These are phyloP conservation scores for Drosophila bocqueti DNA, from an alignment of 1,140 invertebrate species.

Conservation along the genomic window DNA sequence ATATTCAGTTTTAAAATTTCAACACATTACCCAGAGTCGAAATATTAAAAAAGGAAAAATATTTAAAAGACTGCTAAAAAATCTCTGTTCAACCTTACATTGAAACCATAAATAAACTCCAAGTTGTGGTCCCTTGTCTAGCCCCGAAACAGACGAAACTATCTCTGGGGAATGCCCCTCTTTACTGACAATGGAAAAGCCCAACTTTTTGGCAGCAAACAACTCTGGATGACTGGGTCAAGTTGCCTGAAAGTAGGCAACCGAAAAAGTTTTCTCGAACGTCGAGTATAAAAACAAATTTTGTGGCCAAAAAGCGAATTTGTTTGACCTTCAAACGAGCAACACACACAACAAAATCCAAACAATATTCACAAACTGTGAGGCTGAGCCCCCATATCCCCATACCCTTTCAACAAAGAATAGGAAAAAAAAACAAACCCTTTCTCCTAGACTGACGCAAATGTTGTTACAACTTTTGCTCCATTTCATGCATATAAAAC, in stretches of 20 bases:
- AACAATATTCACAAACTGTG: constrained; percentile 27
- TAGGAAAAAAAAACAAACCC: not conserved
- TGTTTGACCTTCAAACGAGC: constrained; percentile 41
- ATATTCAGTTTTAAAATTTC: too few relatives aligned
- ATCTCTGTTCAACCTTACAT: not conserved
- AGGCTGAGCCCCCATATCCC: not conserved
- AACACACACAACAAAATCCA: constrained; percentile 17
- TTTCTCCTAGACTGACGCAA: constrained; percentile 38
- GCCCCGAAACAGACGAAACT: not conserved
- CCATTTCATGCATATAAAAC: constrained; percentile 65
- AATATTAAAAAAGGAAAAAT: not conserved
- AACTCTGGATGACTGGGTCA: constrained; percentile 56
- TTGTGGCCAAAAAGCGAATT: constrained; percentile 25
- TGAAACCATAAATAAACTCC: not conserved
- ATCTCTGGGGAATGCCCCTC: constrained; percentile 9
- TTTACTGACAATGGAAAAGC: not conserved
- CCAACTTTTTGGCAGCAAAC: constrained; percentile 17
- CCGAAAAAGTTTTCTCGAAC: constrained; percentile 61
- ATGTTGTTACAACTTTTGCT: constrained; percentile 74
- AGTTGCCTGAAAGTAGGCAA: constrained; percentile 53
- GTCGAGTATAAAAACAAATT: constrained; percentile 56
- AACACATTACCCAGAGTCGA: too few relatives aligned
- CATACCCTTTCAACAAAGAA: not conserved
- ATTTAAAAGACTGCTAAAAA: not conserved
- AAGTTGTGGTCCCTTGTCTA: not conserved